Evolutionary conservation across 1,140 invertebrate species (phyloP), one percentile per base, ranked within the genome.

Genomic region (Drosophila mojavensis): DNA sequence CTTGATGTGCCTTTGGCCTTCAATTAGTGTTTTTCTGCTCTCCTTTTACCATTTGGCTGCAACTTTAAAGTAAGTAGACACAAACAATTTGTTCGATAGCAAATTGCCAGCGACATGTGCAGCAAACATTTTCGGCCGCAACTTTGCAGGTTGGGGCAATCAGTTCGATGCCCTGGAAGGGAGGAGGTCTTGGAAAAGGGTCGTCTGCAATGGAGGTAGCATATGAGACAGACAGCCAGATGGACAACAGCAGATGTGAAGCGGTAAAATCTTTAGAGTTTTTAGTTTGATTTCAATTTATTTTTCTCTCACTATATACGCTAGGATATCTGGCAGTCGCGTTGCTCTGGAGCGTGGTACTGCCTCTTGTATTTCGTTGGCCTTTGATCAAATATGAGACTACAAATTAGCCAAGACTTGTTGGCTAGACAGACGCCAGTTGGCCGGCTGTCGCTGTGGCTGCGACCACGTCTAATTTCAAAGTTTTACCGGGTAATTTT

Each of bases 301-400:
- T 45, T 3, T 2, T 17, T 6, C 26, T 50, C 15, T 33, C 6
- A 53, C 2, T 26, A 33, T 17, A 9, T 13, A 5, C 5, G 10
- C 41, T 15, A 64, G 77, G 56, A 60, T 58, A 80, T 80, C n/a
- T 15, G 7, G 5, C 5, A 5, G 28, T 26, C 9, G 17, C 30
- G n/a, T 2, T 7, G 13, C 24, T 20, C 33, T 15, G 10, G 28
- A 5, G 24, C 11, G n/a, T n/a, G 28, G 24, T 61, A 51, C 53
- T 65, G 6, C 39, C 10, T 11, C 33, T 60, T 28, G 39, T 53
- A 58, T 74, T 79, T 65, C 65, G 65, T 83, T 88, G 83, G 83
- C 84, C 80, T 89, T 88, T 88, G 83, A 88, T 88, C 83, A 88
- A 88, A 88, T 84, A 67, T 72, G 74, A 78, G 81, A 80, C 84